Percentiles rank a stretch among this genome's conserved stretches.
Evolutionary conservation across 2,888 invertebrate genomes (phyloP).

Genomic region (Campoplex nolae): DNA sequence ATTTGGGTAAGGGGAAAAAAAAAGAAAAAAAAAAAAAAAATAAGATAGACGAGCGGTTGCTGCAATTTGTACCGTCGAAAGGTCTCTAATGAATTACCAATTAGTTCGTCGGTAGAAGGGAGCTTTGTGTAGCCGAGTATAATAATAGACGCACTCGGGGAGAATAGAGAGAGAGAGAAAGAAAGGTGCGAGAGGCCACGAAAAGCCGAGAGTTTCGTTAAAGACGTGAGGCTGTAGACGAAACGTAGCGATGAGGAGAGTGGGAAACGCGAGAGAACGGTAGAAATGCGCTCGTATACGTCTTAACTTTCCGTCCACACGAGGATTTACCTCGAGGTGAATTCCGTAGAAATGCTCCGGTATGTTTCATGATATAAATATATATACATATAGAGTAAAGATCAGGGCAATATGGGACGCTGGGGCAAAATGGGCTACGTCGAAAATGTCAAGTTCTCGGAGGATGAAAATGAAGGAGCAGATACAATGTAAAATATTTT

Average conservation of each 20-base stretch:
- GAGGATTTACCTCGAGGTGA: conserved; percentile 23
- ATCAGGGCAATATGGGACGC: background rate
- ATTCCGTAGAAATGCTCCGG: conserved; percentile 4
- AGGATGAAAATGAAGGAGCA: background rate
- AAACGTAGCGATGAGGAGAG: background rate
- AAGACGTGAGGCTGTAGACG: conserved; percentile 18
- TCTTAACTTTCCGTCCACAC: conserved; percentile 47
- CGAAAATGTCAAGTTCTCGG: background rate
- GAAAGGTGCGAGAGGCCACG: background rate
- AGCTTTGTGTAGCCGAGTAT: conserved; percentile 2
- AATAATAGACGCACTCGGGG: conserved; percentile 9
- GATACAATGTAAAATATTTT: too few relatives aligned
- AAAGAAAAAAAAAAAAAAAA: background rate
- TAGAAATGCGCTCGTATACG: conserved; percentile 22
- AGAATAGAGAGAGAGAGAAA: background rate
- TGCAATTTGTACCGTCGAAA: conserved; percentile 3
- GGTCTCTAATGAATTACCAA: conserved; percentile 45
- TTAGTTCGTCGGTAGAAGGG: conserved; percentile 13
- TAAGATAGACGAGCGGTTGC: background rate
- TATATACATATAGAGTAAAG: background rate
- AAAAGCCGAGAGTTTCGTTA: conserved; percentile 34
- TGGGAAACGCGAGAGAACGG: conserved; percentile 6
- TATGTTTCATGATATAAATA: conserved; percentile 11
- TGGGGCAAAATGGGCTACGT: background rate
- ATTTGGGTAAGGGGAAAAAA: background rate